Base-by-base conservation (phyloP, 2,888 invertebrate genomes). In the Antheraea yamamai region DNA sequence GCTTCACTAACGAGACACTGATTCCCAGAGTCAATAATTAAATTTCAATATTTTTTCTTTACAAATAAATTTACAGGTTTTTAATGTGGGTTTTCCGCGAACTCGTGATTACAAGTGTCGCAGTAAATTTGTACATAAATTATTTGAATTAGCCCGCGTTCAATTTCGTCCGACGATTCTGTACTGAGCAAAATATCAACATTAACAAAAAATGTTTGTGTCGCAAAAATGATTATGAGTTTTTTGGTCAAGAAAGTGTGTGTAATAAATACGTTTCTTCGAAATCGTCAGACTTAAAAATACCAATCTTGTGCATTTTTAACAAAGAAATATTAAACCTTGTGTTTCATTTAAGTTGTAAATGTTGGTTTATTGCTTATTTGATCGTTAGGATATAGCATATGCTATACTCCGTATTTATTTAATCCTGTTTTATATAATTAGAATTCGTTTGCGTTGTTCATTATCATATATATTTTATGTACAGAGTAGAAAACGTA, bases 1-100 rank as follows among this genome's bases (percentile, higher is more conserved):
- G 71, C 26, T 12, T 55, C 61, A 61, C 61, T 47, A 51, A 66
- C 61, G 61, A 75, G 47, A 26, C 64, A 66, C 71, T 30, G 20
- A 64, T 72, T 75, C 20, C 61, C 1, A 39, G 70, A n/a, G n/a
- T n/a, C 70, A 70, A 70, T 70, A 35, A 70, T 70, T 39, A 39
- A 39, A 1, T 70, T 39, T 35, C 16, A 68, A 35, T 39, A 39
- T 68, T 68, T 68, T 68, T 68, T 70, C 20, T 26, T 39, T 35
- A 4, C 10, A 70, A 20, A 39, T 39, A 70, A 35, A 68, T 68
- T 35, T 70, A 39, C 39, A 70, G 70, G 39, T 39, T 70, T 70
- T 70, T 35, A 35, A 16, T 70, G 8, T 70, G 39, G 35, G 68
- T 6, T 35, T 68, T 68, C 61, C 10, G 61, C 3, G 23, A 61